Percentiles rank a stretch among this genome's conserved stretches.
Conservation (phyloP, 2,888 invertebrate genomes). For the Lymantria monacha region DNA sequence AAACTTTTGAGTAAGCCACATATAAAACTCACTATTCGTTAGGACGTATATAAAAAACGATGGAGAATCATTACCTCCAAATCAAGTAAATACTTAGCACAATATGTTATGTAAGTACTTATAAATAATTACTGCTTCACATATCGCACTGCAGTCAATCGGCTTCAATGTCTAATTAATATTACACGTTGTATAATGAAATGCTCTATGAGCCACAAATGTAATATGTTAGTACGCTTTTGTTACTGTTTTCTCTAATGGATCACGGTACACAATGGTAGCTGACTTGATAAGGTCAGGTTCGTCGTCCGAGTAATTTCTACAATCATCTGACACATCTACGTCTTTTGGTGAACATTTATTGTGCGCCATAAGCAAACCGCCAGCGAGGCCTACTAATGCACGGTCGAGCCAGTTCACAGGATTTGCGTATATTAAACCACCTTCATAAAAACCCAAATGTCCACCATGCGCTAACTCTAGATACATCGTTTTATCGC, state of each 20-base stretch:
- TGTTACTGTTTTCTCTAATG: slow-evolving; percentile 52
- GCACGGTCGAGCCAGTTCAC: slow-evolving; percentile 96
- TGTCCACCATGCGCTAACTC: slow-evolving; percentile 96
- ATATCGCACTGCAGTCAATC: neutral
- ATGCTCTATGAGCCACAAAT: slow-evolving; percentile 25
- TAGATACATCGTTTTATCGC: slow-evolving; percentile 87
- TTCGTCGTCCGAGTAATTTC: slow-evolving; percentile 48
- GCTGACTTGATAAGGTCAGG: slow-evolving; percentile 70
- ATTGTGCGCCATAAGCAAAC: slow-evolving; percentile 84
- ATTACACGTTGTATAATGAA: slow-evolving; percentile 25
- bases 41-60: slow-evolving; percentile 29
- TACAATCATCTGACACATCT: slow-evolving; percentile 21
- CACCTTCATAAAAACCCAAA: slow-evolving; percentile 96
- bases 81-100: slow-evolving; percentile 23
- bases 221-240: slow-evolving; percentile 19
- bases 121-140: slow-evolving; percentile 17
- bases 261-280: slow-evolving; percentile 68
- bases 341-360: slow-evolving; percentile 60
- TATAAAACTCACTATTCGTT: slow-evolving; percentile 28
- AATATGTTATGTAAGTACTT: slow-evolving; percentile 26
- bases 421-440: slow-evolving; percentile 91
- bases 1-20: neutral
- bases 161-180: slow-evolving; percentile 16
- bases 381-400: slow-evolving; percentile 90
- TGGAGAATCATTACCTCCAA: slow-evolving; percentile 38